Evolutionary conservation across 2,888 invertebrate genomes (phyloP), one percentile per base, ranked within the genome.

Genomic region (Pedicia rivosa): DNA sequence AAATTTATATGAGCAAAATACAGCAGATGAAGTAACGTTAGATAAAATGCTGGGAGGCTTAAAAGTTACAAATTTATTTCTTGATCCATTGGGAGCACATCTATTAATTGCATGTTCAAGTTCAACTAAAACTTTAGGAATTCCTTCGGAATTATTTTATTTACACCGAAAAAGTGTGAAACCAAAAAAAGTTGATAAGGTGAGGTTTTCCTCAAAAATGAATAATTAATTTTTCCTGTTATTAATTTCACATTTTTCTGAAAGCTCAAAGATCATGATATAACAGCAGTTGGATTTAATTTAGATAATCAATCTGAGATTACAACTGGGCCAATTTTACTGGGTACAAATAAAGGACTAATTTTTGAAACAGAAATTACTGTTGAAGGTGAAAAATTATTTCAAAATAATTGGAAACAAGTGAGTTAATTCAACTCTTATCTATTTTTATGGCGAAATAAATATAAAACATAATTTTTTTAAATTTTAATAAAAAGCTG

Each of bases 261-360:
- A 10, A 10, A 35, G 20, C 54, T 60, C 14, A 56, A 56, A 24
- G 59, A 59, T 40, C 83, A 88, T 56, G 80, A 86, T 53, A 77
- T 95, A 16, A 90, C 91, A 0, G 81, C 87, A 35, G 82, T 95
- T 0, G 92, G 79, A 2, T 95, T 92, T 82, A 91, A 86, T 57
- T 71, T 70, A 46, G 69, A 70, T 39, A 78, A 81, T 46, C 71
- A 67, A 2, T 76, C 73, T 0, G 75, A 77, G 40, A 59, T 55
- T 2, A 68, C 75, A 1, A 87, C 91, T 0, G 86, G 86, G 2
- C 74, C 84, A 0, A 88, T 95, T 48, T 63, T 95, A 27, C 55
- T 94, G 30, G 94, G 92, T 5, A 92, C 91, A 0, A 83, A 83
- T 1, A 83, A 80, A 54, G 94, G 94, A 1, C 65, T 86, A 30